Base-by-base conservation (phyloP, 2,113 vertebrate genomes). In the Notarius quadriscutis region DNA sequence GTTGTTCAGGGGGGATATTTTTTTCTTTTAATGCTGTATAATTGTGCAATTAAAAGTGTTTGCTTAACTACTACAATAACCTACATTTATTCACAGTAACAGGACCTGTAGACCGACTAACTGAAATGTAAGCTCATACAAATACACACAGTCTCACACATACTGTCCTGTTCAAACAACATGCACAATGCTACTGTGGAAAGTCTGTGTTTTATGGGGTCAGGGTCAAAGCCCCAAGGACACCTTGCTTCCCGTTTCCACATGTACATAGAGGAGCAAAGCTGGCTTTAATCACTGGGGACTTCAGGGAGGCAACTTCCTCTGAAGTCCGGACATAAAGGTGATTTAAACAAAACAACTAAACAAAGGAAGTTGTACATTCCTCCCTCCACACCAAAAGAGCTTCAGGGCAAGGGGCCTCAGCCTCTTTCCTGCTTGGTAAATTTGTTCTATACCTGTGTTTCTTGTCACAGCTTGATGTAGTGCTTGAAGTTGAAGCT, bases 321-420 rank as follows among this genome's bases (percentile, higher is more conserved):
- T 88, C 71, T 85, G 85, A 90, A 83, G 83, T 71, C 81, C 69
- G 34, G 78, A 87, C 78, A 83, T 90, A 87, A 89, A 90, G 87
- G 89, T 90, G 89, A 90, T 90, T 90, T 90, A 90, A 87, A 50
- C 82, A 85, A 90, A 90, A 89, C 87, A 90, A 79, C 89, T 87
- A 90, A 87, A 89, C 87, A 80, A 87, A 86, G 87, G 85, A 90
- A 88, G 89, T 85, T 89, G 83, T 86, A 87, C 87, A 89, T 88
- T 90, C 85, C 87, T 87, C 71, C 62, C 67, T 77, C 69, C 55
- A 51, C 53, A 74, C 75, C 60, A 75, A 88, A 60, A 83, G 78
- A 86, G 78, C 87, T 88, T 88, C 71, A 60, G 84, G 82, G 78
- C 81, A 34, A 71, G 63, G 77, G 88, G 69, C 85, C 41, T 79